Base-by-base conservation (phyloP, 2,113 vertebrate species). In the human (Homo sapiens) region DNA sequence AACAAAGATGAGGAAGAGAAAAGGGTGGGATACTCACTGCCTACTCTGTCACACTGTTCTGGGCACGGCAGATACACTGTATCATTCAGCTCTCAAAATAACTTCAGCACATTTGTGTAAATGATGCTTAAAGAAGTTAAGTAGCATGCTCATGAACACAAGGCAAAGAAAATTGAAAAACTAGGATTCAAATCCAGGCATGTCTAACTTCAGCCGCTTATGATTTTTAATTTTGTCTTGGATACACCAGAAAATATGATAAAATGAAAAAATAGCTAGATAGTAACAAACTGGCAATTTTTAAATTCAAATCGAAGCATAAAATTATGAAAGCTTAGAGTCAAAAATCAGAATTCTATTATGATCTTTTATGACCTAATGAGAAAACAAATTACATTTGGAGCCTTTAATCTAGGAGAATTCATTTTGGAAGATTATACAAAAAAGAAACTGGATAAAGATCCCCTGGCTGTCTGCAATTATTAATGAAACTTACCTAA, bases 311-410 rank as follows among this genome's bases (percentile, higher is more conserved):
- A 66, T 18, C 68, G 43, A 93, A 97, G 32, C 32, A 93, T 76
- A 48, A 89, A 72, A 61, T 86, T 85, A 72, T 52, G 27, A 76
- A 95, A 89, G 35, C 27, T 2, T 57, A 78, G 23, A 92, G 25
- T 78, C 64, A 73, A 93, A 86, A 93, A 64, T 76, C 52, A 87
- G 27, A 97, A 85, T 96, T 81, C 14, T 86, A 86, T 85, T 96
- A 85, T 13, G 3, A 70, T 40, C 61, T 94, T 97, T 73, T 10
- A 88, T 96, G 8, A 80, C 61, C 66, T 93, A 83, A 84, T 94
- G 79, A 83, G 43, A 94, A 90, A 97, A 92, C 48, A 73, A 85
- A 59, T 90, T 80, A 45, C 6, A 88, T 82, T 72, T 68, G 22
- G 32, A 76, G 64, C 30, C 35, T 76, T 78, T 22, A 92, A n/a